Base-by-base conservation (phyloP, 2,113 vertebrate species). In the Loxodonta africana region DNA sequence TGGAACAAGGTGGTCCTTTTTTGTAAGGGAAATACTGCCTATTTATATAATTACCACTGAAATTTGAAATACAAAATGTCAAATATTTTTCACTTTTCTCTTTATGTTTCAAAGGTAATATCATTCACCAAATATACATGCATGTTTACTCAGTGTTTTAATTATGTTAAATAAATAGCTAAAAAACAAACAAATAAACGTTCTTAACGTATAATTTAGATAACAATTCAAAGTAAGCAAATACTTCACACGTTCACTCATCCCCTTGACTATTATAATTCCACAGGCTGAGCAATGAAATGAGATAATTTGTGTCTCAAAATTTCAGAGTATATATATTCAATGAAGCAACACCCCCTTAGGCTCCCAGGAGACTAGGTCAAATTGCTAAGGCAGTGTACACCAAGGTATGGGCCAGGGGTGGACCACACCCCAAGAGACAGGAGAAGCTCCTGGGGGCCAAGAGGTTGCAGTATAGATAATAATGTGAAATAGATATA, bases 1-100 rank as follows among this genome's bases (percentile, higher is more conserved):
- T 97, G 26, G 78, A 97, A 89, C 98, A 99, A 6, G 97, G 80
- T 11, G 25, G 0, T 84, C 98, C 98, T 89, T 67, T 0, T 20
- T 94, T 93, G 48, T 99, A 98, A 30, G 98, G 98, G 5, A n/a
- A 93, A 0, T 3, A 2, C 3, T 83, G 5, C 21, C 10, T 95
- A 4, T 0, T 1, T 8, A 0, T 0, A 0, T 88, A 0, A 85
- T 99, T 99, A 20, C 98, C 98, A 69, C 98, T 99, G 97, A 83
- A 99, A 98, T 53, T 96, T 67, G 67, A 98, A 97, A 9, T 21
- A 91, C 9, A 76, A 1, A 80, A 95, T 76, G 46, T 89, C 63
- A 94, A 53, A 46, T 7, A 10, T 46, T 88, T 92, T 91, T 95
- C 1, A 3, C 46, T 76, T 84, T 82, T 62, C 2, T 57, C 20